Evolutionary conservation across 1,140 invertebrate genomes (phyloP).

Genomic region (Idris sp.): DNA sequence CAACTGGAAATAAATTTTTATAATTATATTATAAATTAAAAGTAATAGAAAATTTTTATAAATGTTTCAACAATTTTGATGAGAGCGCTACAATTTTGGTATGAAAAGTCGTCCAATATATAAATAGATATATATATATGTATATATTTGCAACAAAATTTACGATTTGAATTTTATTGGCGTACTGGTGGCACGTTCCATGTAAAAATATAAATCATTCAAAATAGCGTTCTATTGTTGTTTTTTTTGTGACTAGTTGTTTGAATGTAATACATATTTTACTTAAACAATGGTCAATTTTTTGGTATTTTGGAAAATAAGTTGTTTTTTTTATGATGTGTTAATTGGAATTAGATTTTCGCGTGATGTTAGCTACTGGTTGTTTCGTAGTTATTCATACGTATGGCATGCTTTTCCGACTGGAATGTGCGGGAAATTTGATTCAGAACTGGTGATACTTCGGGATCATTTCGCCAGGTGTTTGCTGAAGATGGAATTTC

Average conservation of each 20-base stretch:
- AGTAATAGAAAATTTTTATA: not conserved
- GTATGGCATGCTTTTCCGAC: slow-evolving; percentile 80
- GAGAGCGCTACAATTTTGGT: too few relatives aligned
- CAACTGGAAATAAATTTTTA: slow-evolving; percentile 21
- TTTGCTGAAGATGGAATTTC: slow-evolving; percentile 81
- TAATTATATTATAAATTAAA: not conserved
- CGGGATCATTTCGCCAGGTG: slow-evolving; percentile 82
- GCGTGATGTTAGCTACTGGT: slow-evolving; percentile 47
- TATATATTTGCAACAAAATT: slow-evolving; percentile 14
- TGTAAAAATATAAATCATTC: slow-evolving; percentile 33
- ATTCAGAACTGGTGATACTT: slow-evolving; percentile 81
- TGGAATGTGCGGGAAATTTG: slow-evolving; percentile 84
- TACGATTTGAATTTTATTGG: slow-evolving; percentile 18
- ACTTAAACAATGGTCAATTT: slow-evolving; percentile 5
- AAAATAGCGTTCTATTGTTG: slow-evolving; percentile 10
- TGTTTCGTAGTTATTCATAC: slow-evolving; percentile 69
- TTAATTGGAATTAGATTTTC: slow-evolving; percentile 6
- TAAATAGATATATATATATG: too few relatives aligned
- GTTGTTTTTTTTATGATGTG: slow-evolving; percentile 1
- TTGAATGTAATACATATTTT: slow-evolving; percentile 9
- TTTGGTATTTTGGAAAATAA: slow-evolving; percentile 18
- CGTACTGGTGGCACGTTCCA: not conserved
- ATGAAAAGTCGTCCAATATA: too few relatives aligned
- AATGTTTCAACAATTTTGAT: too few relatives aligned
- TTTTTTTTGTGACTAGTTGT: slow-evolving; percentile 15